Base-by-base conservation (phyloP, 37 sponge, comb jelly and placozoan species). In the Crambe crambe region DNA sequence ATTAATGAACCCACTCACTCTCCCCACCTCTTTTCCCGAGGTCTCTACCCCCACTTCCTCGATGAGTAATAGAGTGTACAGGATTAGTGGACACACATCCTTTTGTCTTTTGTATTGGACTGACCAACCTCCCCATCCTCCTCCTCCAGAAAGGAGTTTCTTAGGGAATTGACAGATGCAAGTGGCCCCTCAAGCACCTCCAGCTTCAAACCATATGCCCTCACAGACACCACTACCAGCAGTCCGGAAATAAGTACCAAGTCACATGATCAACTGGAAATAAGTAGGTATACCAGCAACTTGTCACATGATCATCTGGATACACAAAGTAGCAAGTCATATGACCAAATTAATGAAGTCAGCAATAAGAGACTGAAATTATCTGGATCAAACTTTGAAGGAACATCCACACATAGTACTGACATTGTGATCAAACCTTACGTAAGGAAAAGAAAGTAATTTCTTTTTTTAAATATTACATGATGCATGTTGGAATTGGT, bases 401-500 rank as follows among this genome's bases (percentile, higher is more conserved):
- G n/a, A n/a, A n/a, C n/a, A n/a, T n/a, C n/a, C n/a, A n/a, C n/a
- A n/a, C n/a, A n/a, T n/a, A n/a, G n/a, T n/a, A 25, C 43, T 40
- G 42, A 22, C 25, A 22, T 70, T n/a, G 61, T 60, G 38, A 61
- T 84, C 27, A 84, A 76, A 76, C 87, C 87, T 68, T 86, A 86
- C 27, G 76, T 80, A 26, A 80, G 87, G 56, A 80, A 73, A 42
- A 86, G 87, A 66, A 73, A 73, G 35, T 27, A n/a, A n/a, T n/a
- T n/a, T n/a, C n/a, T n/a, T n/a, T n/a, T n/a, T n/a, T n/a, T 42
- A 76, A 58, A 74, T 10, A 74, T 15, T 35, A 54, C 51, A 44
- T 20, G 25, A 41, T 41, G 20, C 4, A 44, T 72, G n/a, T n/a
- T n/a, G n/a, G n/a, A n/a, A n/a, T n/a, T n/a, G n/a, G n/a, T n/a